Percentiles rank a stretch among this genome's conserved stretches.
phyloP scores from a whole-genome alignment of 2,113 vertebrate species.

The Suncus etruscus region DNA sequence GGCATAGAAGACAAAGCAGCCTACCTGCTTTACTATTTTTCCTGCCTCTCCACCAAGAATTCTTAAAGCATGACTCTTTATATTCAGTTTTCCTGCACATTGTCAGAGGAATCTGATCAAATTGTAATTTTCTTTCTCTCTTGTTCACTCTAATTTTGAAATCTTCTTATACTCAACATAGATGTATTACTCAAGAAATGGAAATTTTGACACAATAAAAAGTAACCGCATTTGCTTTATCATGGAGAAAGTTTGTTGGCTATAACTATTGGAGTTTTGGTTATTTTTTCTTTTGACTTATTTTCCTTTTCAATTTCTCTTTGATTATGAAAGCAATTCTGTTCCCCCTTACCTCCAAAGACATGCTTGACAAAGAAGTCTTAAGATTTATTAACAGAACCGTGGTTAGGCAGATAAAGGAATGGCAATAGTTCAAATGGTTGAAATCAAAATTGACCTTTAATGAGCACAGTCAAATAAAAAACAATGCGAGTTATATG shows the following conservation, averaged over 20 bases:
- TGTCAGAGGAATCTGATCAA: neutral
- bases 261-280: neutral
- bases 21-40: no score
- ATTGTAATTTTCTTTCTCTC: neutral
- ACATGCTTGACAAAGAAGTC: neutral
- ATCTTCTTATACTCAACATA: neutral
- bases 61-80: neutral
- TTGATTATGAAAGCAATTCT: constrained; percentile 42
- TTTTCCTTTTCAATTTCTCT: constrained; percentile 6
- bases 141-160: neutral
- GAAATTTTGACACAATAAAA: neutral
- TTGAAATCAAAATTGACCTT: constrained; percentile 51
- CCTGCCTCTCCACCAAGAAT: neutral
- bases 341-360: neutral
- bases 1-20: no score
- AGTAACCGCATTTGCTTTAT: constrained; percentile 4
- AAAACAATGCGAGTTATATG: neutral
- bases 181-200: neutral
- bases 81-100: neutral
- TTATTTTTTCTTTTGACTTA: neutral
- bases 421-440: constrained; percentile 2
- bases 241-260: neutral
- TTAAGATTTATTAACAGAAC: constrained; percentile 15
- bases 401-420: constrained; percentile 15
- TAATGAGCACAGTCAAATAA: constrained; percentile 28